A percentile compares a stretch with the other conserved stretches of the same genome.
Evolutionary conservation across 2,113 vertebrate species (phyloP).

Genomic region (Notarius quadriscutis): DNA sequence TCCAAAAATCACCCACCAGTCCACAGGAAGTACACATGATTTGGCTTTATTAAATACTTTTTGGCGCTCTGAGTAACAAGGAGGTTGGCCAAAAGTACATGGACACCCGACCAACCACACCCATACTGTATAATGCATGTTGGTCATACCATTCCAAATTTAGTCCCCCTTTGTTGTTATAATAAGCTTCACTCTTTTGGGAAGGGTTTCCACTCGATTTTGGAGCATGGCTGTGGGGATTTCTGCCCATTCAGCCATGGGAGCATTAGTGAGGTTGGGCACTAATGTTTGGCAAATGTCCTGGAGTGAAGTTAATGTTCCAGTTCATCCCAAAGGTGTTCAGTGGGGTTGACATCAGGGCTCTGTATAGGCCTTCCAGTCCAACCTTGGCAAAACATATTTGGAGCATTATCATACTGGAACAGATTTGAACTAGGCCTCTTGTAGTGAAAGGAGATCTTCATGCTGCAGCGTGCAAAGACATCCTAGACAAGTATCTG

Average conservation of each 20-base stretch:
- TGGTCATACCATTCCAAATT: neutral
- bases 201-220: neutral
- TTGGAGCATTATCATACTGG: neutral
- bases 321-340: neutral
- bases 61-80: neutral
- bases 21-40: neutral
- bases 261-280: neutral
- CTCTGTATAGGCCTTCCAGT: neutral
- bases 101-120: neutral
- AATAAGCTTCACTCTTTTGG: neutral
- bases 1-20: neutral
- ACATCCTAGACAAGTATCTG: neutral
- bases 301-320: neutral
- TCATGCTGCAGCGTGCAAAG: neutral
- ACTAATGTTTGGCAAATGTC: neutral
- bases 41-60: neutral
- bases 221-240: neutral
- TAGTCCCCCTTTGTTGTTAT: neutral
- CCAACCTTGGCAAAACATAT: neutral
- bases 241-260: neutral
- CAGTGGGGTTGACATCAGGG: neutral
- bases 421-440: neutral
- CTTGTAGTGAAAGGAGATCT: neutral
- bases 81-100: neutral
- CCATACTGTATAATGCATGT: neutral